phyloP scores from a whole-genome alignment of 2,797 vertebrate genomes.

The Holocentrus rufus region DNA sequence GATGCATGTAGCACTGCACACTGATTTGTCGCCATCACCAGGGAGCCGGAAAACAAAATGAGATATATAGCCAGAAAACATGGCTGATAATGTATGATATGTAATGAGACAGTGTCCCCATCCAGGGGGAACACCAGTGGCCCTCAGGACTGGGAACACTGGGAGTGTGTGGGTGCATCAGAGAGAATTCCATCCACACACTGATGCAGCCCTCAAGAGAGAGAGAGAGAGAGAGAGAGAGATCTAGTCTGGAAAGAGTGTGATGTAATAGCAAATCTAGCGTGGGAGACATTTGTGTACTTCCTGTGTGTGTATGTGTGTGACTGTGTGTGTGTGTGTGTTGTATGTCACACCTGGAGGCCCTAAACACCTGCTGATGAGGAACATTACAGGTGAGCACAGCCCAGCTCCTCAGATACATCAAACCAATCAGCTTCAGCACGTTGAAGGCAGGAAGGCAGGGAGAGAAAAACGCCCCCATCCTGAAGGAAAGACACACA shows the following conservation, averaged over 20 bases:
- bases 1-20: neutral
- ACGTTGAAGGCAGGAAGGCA: conserved; percentile 97
- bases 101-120: neutral
- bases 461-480: conserved; percentile 98
- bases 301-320: conserved; percentile 6
- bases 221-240: no score
- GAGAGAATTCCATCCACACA: no score
- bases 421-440: conserved; percentile 93
- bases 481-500: conserved; percentile 81
- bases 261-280: no score
- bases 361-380: conserved; percentile 96
- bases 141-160: no score
- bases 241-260: no score
- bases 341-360: conserved; percentile 87
- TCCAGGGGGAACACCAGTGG: no score
- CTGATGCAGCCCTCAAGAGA: no score
- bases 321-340: conserved; percentile 5
- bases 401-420: conserved; percentile 98
- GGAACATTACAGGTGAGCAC: conserved; percentile 98
- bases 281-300: no score
- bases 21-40: neutral
- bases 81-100: neutral
- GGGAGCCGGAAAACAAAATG: neutral
- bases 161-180: no score
- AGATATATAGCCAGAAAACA: neutral